Evolutionary conservation across 2,888 invertebrate species (phyloP).

Genomic region (Diogma glabrata): DNA sequence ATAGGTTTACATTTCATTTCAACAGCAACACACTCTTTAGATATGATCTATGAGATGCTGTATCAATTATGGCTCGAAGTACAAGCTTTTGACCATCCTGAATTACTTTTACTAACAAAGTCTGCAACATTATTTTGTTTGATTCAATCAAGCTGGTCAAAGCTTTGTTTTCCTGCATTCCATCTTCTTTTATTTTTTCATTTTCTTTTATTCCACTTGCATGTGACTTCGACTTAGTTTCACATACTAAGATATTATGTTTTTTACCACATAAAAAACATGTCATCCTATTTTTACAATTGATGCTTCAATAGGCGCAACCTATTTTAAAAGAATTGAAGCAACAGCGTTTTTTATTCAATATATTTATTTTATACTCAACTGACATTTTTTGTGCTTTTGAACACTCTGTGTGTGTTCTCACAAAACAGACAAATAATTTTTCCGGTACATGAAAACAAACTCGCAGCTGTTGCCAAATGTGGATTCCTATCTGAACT

Average conservation of each 20-base stretch:
- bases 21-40: constrained; percentile 10
- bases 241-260: not conserved
- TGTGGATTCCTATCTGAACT: no score
- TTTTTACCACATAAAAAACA: not conserved
- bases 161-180: not conserved
- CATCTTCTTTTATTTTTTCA: not conserved
- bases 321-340: not conserved
- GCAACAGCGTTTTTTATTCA: not conserved
- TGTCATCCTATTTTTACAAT: not conserved
- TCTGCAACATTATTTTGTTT: not conserved
- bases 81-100: not conserved
- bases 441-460: no score
- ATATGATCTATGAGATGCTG: constrained; percentile 16
- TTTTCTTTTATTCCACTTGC: no score
- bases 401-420: no score
- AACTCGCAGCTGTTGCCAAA: not conserved
- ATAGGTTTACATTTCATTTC: constrained; percentile 12
- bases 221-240: not conserved
- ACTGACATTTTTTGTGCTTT: no score
- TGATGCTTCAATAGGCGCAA: not conserved
- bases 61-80: not conserved
- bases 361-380: no score
- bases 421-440: not conserved
- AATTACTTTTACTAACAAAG: not conserved
- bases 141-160: not conserved